Percentiles rank a stretch among this genome's conserved stretches.
Evolutionary conservation across 2,797 vertebrate species (phyloP).

Genomic region (Acrossocheilus fasciatus): DNA sequence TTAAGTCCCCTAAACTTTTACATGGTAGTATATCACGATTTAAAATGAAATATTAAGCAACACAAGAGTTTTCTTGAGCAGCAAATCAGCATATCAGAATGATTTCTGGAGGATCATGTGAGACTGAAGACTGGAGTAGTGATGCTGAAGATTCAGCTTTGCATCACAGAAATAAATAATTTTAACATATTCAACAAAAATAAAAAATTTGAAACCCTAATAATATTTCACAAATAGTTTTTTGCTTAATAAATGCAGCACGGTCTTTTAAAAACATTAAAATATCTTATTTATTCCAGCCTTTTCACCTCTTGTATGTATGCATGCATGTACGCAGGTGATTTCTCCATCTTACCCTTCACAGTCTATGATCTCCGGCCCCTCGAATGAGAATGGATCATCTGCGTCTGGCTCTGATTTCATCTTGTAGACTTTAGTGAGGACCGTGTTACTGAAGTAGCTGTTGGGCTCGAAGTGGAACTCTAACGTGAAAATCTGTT

Average conservation of each 20-base stretch:
- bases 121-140: background rate
- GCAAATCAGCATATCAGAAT: background rate
- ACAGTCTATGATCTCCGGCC: constrained; percentile 96
- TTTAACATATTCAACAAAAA: background rate
- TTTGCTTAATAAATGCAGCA: background rate
- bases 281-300: background rate
- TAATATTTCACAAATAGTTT: background rate
- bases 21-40: background rate
- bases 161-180: background rate
- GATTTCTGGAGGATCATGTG: background rate
- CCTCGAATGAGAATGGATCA: constrained; percentile 98
- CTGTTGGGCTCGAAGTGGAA: constrained; percentile 96
- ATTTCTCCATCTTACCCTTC: constrained; percentile 86
- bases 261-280: too few species aligned
- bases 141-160: background rate
- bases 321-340: too few species aligned
- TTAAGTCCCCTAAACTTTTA: background rate
- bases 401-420: constrained; percentile 91
- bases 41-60: too few species aligned
- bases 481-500: constrained; percentile 95
- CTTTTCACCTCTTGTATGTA: background rate
- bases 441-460: constrained; percentile 92
- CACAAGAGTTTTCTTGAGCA: background rate
- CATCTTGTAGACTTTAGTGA: constrained; percentile 99
- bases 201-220: background rate